phyloP scores from a whole-genome alignment of 2,888 invertebrate species.

The Eulithis testata region DNA sequence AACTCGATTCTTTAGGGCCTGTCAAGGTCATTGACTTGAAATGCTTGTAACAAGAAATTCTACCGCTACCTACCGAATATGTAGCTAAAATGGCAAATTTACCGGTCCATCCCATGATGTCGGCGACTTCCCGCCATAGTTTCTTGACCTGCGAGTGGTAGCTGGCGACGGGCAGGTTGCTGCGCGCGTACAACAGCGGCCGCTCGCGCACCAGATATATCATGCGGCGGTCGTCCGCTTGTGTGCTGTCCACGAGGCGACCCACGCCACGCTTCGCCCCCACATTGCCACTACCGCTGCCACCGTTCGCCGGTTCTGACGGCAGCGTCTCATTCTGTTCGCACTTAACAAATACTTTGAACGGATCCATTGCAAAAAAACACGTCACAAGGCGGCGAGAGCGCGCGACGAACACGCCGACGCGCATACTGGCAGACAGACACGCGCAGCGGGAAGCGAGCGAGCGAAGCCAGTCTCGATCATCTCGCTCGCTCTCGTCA shows the following conservation, averaged over 20 bases:
- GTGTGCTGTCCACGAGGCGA: conserved; percentile 69
- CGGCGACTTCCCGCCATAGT: conserved; percentile 74
- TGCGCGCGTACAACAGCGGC: conserved; percentile 73
- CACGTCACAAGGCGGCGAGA: conserved; percentile 40
- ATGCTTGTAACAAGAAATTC: background rate
- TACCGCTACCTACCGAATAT: background rate
- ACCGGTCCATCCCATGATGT: conserved; percentile 76
- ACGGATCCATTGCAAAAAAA: conserved; percentile 25
- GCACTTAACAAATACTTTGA: conserved; percentile 27
- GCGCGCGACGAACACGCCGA: conserved; percentile 56
- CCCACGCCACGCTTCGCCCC: conserved; percentile 54
- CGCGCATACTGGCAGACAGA: conserved; percentile 76
- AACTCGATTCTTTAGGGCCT: too few relatives aligned
- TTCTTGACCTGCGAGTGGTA: conserved; percentile 73
- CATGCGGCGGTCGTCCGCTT: conserved; percentile 76
- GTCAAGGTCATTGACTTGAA: too few relatives aligned
- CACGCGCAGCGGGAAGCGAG: conserved; percentile 74
- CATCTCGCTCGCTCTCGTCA: conserved; percentile 56
- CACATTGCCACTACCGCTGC: conserved; percentile 7
- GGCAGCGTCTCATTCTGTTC: conserved; percentile 23
- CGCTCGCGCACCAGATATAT: conserved; percentile 73
- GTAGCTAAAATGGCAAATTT: conserved; percentile 17
- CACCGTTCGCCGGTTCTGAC: conserved; percentile 11
- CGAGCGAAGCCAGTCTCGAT: conserved; percentile 51
- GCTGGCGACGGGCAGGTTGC: conserved; percentile 78